Conservation (phyloP, 2,888 invertebrate species). For the Pollenia amentaria region DNA sequence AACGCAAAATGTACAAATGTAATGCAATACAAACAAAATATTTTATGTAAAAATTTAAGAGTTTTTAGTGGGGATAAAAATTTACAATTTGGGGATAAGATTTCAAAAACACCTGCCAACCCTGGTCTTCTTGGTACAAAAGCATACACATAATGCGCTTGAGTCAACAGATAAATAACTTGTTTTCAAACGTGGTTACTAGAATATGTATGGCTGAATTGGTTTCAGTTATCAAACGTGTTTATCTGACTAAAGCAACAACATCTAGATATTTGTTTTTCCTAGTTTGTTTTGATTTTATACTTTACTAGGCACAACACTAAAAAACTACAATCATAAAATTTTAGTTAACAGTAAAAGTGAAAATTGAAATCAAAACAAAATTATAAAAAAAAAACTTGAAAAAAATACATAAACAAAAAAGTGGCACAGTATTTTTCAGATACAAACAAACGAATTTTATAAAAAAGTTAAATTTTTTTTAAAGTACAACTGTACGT, state of each 20-base stretch:
- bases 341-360: constrained; percentile 56
- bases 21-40: too few relatives aligned
- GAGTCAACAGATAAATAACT: constrained; percentile 61
- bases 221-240: constrained; percentile 57
- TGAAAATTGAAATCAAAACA: constrained; percentile 53
- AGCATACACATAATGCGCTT: constrained; percentile 34
- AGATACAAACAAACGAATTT: constrained; percentile 26
- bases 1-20: too few relatives aligned
- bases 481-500: constrained; percentile 62
- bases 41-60: too few relatives aligned
- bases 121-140: too few relatives aligned
- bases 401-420: constrained; percentile 6
- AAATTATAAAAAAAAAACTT: constrained; percentile 41
- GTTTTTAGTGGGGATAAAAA: too few relatives aligned
- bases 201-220: constrained; percentile 51
- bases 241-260: constrained; percentile 61
- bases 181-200: constrained; percentile 51
- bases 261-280: constrained; percentile 33
- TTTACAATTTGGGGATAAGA: too few relatives aligned
- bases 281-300: constrained; percentile 66
- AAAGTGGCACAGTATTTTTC: constrained; percentile 28
- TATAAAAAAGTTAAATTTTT: background rate
- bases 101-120: too few relatives aligned
- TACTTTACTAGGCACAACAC: constrained; percentile 45
- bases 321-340: constrained; percentile 28